Evolutionary conservation across 1,140 invertebrate genomes (phyloP).

Genomic region (Zaprionus taronus): DNA sequence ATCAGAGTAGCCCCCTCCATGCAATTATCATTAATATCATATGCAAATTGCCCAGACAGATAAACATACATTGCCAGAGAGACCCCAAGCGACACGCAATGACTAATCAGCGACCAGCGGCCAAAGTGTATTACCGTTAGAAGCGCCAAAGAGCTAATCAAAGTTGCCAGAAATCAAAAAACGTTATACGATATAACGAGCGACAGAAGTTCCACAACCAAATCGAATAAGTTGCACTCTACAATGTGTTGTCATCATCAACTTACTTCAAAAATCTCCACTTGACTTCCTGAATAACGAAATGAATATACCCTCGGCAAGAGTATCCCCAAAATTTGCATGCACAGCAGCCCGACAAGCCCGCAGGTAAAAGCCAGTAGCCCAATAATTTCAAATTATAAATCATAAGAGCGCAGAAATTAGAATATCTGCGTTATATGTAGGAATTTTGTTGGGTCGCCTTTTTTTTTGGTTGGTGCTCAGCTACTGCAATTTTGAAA

Average conservation of each 20-base stretch:
- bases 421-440: constrained; percentile 61
- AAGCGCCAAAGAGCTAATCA: constrained; percentile 54
- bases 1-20: background rate
- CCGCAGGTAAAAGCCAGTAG: constrained; percentile 68
- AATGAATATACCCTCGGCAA: background rate
- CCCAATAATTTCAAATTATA: constrained; percentile 78
- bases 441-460: constrained; percentile 21
- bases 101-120: constrained; percentile 37
- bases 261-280: background rate
- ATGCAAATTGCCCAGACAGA: constrained; percentile 78
- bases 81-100: constrained; percentile 26
- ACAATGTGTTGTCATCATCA: background rate
- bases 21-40: constrained; percentile 50
- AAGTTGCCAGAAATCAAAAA: constrained; percentile 4
- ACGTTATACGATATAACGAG: background rate
- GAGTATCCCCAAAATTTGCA: constrained; percentile 59
- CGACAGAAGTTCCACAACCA: background rate
- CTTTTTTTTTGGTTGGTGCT: constrained; percentile 17
- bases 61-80: constrained; percentile 65
- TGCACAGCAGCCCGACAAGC: constrained; percentile 29
- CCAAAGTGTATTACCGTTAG: constrained; percentile 66
- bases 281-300: background rate
- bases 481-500: constrained; percentile 73
- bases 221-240: background rate
- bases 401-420: constrained; percentile 72